These are phyloP conservation scores for Pseudomyrmex gracilis DNA, from an alignment of 1,140 invertebrate genomes.

Conservation along the genomic window DNA sequence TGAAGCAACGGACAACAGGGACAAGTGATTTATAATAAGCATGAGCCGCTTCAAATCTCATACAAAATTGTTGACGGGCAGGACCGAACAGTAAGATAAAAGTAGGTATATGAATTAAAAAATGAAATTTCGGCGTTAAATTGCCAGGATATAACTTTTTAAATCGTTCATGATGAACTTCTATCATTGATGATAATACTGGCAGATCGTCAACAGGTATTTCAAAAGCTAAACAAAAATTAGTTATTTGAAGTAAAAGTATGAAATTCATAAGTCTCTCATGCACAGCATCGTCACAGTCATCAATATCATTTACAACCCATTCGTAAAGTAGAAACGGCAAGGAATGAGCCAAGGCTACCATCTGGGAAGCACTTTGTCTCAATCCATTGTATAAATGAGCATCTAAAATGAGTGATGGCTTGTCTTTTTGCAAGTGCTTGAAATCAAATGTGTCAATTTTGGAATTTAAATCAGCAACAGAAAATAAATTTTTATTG, in stretches of 20 bases:
- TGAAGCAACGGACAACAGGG: neutral
- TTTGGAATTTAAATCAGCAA: neutral
- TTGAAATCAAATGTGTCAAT: neutral
- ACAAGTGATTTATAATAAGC: neutral
- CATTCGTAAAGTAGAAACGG: neutral
- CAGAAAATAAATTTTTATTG: neutral
- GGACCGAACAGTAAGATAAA: neutral
- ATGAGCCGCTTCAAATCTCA: neutral
- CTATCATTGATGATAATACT: neutral
- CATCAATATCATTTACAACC: neutral
- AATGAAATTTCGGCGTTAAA: neutral
- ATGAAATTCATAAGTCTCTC: neutral
- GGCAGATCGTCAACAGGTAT: too few relatives aligned
- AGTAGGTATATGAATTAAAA: neutral
- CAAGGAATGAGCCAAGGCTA: neutral
- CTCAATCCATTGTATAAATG: neutral
- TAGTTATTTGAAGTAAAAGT: neutral
- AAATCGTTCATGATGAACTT: neutral
- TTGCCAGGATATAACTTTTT: neutral
- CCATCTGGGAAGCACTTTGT: neutral
- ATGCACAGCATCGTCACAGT: neutral
- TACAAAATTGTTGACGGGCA: neutral
- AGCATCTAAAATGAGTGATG: neutral
- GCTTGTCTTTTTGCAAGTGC: neutral
- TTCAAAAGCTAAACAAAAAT: neutral